Evolutionary conservation across 1,140 invertebrate genomes (phyloP).

Genomic region (Drosophila obscura): DNA sequence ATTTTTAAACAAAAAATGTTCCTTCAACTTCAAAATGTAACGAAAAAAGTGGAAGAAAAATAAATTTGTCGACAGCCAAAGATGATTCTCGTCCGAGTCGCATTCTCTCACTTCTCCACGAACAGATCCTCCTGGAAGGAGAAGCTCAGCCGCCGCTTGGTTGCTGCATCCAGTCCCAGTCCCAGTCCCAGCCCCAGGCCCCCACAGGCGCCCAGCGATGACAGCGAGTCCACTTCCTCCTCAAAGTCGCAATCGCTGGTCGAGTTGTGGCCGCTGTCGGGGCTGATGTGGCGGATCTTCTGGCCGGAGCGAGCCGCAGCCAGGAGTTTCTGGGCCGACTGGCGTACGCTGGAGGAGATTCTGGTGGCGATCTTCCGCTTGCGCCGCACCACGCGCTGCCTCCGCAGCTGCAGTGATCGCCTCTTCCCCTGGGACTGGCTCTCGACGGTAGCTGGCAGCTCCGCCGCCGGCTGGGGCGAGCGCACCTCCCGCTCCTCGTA

Average conservation of each 20-base stretch:
- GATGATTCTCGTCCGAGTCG: not conserved
- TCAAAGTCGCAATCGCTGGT: slow-evolving; percentile 59
- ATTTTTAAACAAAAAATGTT: slow-evolving; percentile 39
- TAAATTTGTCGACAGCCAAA: not conserved
- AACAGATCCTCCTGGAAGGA: slow-evolving; percentile 65
- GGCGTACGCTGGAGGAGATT: slow-evolving; percentile 53
- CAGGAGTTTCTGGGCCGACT: slow-evolving; percentile 60
- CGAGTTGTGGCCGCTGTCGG: slow-evolving; percentile 80
- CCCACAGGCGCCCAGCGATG: not conserved
- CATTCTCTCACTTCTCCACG: slow-evolving; percentile 36
- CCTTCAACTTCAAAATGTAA: not conserved
- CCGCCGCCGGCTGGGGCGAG: slow-evolving; percentile 30
- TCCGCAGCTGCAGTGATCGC: slow-evolving; percentile 47
- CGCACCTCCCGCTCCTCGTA: slow-evolving; percentile 72
- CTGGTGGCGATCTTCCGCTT: slow-evolving; percentile 61
- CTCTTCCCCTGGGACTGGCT: slow-evolving; percentile 25
- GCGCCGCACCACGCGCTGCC: slow-evolving; percentile 53
- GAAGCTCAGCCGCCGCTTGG: slow-evolving; percentile 75
- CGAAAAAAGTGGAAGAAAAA: not conserved
- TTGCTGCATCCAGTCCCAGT: slow-evolving; percentile 38
- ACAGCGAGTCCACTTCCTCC: slow-evolving; percentile 17
- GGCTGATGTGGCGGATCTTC: slow-evolving; percentile 70
- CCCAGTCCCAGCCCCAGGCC: not conserved
- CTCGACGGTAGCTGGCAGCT: not conserved
- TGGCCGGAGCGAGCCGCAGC: slow-evolving; percentile 41